Percentiles rank a stretch among this genome's conserved stretches.
Conservation (phyloP, 2,797 vertebrate species). For the Yasuhikotakia modesta region DNA sequence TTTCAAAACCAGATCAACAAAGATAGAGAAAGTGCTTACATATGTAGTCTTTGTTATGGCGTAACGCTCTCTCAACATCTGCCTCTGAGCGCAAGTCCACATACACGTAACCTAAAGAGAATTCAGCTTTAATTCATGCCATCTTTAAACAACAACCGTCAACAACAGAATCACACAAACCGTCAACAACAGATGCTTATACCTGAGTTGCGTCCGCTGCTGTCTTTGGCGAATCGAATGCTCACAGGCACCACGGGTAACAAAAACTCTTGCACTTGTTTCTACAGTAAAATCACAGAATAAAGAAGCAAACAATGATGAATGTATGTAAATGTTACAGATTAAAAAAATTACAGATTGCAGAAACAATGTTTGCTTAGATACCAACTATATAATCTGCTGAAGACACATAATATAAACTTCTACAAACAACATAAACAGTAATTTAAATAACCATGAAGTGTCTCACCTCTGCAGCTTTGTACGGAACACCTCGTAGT, state of each 20-base stretch:
- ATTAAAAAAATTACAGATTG: neutral
- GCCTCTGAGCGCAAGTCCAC: constrained; percentile 88
- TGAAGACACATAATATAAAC: no score
- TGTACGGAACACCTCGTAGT: constrained; percentile 87
- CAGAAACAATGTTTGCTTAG: neutral
- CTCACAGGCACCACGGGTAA: constrained; percentile 87
- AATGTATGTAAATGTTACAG: neutral
- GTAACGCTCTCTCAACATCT: constrained; percentile 87
- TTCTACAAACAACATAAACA: no score
- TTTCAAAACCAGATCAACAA: no score
- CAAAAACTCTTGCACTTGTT: constrained; percentile 90
- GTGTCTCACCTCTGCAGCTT: constrained; percentile 82
- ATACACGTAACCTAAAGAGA: constrained; percentile 83
- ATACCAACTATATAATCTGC: no score
- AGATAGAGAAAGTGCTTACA: no score
- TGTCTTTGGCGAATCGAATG: constrained; percentile 82
- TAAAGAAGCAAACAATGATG: neutral
- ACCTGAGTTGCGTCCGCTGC: constrained; percentile 88
- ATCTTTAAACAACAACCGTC: no score
- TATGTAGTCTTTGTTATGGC: constrained; percentile 90
- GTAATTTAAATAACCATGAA: neutral
- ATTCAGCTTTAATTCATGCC: neutral
- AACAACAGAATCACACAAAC: neutral
- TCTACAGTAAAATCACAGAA: constrained; percentile 72
- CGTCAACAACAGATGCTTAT: neutral